phyloP scores from a whole-genome alignment of 2,888 invertebrate species.

The Encarsia formosa region DNA sequence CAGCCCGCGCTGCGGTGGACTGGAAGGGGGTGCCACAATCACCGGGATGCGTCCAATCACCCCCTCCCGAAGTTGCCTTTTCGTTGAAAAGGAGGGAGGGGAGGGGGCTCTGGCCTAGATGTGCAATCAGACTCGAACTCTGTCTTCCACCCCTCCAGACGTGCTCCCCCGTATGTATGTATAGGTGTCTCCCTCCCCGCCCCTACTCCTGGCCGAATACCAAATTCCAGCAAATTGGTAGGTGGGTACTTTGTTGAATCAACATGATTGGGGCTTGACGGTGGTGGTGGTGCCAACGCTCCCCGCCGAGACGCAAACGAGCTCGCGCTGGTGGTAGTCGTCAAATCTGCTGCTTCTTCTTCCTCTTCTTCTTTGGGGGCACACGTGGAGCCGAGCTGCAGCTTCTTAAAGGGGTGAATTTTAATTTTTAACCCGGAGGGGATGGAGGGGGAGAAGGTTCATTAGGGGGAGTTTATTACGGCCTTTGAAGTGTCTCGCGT shows the following conservation, averaged over 20 bases:
- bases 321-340: background rate
- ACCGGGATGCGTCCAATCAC: slow-evolving; percentile 52
- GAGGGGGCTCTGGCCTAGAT: slow-evolving; percentile 47
- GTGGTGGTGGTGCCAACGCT: slow-evolving; percentile 21
- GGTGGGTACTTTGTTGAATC: slow-evolving; percentile 52
- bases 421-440: slow-evolving; percentile 2
- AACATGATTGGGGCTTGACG: slow-evolving; percentile 51
- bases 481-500: slow-evolving; percentile 53
- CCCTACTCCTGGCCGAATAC: slow-evolving; percentile 49
- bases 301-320: slow-evolving; percentile 31
- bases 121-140: slow-evolving; percentile 48
- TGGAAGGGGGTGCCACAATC: slow-evolving; percentile 48
- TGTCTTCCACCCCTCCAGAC: slow-evolving; percentile 15
- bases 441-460: slow-evolving; percentile 42
- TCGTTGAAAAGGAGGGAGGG: slow-evolving; percentile 26
- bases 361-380: background rate
- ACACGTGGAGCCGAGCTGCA: too few relatives aligned
- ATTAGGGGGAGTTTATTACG: slow-evolving; percentile 52
- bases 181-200: slow-evolving; percentile 16
- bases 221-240: slow-evolving; percentile 51
- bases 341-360: too few relatives aligned
- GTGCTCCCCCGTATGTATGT: slow-evolving; percentile 17
- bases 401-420: too few relatives aligned
- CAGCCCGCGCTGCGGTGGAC: slow-evolving; percentile 32
- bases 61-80: slow-evolving; percentile 35